Evolutionary conservation across 2,113 vertebrate genomes (phyloP), one percentile per base, ranked within the genome.

Genomic region (Leptocoma aspasia): DNA sequence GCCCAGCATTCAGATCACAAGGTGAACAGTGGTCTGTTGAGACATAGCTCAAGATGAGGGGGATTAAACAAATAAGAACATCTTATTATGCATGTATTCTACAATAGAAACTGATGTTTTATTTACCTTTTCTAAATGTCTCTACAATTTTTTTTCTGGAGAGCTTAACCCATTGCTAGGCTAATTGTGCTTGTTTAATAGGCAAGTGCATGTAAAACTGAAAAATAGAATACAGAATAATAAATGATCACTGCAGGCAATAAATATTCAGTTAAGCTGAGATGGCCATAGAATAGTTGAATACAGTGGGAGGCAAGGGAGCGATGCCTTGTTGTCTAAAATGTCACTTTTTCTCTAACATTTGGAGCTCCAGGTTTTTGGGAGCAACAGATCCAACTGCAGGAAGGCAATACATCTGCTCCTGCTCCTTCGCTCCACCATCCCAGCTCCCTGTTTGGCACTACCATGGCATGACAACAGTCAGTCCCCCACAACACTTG

Each of bases 401-500:
- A 82, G 65, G 27, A 47, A 75, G 14, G 31, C 57, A 66, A 37
- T 35, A 33, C 5, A 60, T 68, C 52, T 56, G 33, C 45, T 56
- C 30, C 50, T 2, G 5, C 30, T 79, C 18, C 70, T 61, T 30
- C 0, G 0, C 37, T 68, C 15, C 28, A n/a, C 9, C 0, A 0
- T 27, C 41, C 17, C 63, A 65, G 39, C 31, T 68, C 65, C 39
- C 17, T 41, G 63, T 31, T 50, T 82, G 57, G 37, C 53, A 79
- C 23, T 27, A 24, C 21, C 22, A 7, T 21, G 27, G 35, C 20
- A 50, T 11, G 37, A 49, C 31, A 80, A 33, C 22, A 24, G 16
- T 23, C 35, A 82, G 20, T 17, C 4, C 44, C 19, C 17, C 22
- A 28, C 19, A 66, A 26, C 9, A 23, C 23, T 78, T 79, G 20